These are phyloP conservation scores for Chelonus formosanus DNA, from an alignment of 2,888 invertebrate species.

Conservation along the genomic window DNA sequence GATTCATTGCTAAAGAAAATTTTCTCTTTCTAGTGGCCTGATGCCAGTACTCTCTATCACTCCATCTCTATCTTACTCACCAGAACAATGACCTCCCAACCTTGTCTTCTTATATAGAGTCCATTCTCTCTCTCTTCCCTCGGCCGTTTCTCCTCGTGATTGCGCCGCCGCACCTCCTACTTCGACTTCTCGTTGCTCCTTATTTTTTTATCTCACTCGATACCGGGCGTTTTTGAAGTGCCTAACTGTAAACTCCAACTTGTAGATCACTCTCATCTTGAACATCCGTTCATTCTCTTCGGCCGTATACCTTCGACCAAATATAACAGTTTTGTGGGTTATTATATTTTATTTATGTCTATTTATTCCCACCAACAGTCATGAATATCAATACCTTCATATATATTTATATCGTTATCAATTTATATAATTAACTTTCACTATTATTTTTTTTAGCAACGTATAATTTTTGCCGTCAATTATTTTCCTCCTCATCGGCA, in stretches of 20 bases:
- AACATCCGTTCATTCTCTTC: not conserved
- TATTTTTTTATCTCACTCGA: conserved; percentile 30
- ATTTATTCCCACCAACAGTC: too few relatives aligned
- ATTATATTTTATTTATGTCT: too few relatives aligned
- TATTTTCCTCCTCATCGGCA: too few relatives aligned
- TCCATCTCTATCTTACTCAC: conserved; percentile 37
- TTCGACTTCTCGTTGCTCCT: conserved; percentile 28
- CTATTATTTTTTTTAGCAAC: too few relatives aligned
- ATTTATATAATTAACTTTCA: too few relatives aligned
- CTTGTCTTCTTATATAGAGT: conserved; percentile 51
- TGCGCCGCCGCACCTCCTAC: conserved; percentile 20
- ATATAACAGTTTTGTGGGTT: too few relatives aligned
- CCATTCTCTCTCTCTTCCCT: conserved; percentile 34
- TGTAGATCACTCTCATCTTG: conserved; percentile 19
- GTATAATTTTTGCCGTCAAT: too few relatives aligned
- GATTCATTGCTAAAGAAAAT: conserved; percentile 24
- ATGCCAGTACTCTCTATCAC: conserved; percentile 40
- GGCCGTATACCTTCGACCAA: too few relatives aligned
- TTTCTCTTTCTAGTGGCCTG: conserved; percentile 52
- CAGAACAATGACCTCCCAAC: conserved; percentile 52
- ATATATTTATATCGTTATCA: too few relatives aligned
- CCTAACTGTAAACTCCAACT: conserved; percentile 50
- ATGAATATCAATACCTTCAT: too few relatives aligned
- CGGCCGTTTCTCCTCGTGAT: conserved; percentile 25
- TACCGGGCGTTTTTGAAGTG: conserved; percentile 46